Percentiles rank a stretch among this genome's conserved stretches.
Conservation (phyloP, 2,888 invertebrate genomes). For the Oscheius sp. region DNA sequence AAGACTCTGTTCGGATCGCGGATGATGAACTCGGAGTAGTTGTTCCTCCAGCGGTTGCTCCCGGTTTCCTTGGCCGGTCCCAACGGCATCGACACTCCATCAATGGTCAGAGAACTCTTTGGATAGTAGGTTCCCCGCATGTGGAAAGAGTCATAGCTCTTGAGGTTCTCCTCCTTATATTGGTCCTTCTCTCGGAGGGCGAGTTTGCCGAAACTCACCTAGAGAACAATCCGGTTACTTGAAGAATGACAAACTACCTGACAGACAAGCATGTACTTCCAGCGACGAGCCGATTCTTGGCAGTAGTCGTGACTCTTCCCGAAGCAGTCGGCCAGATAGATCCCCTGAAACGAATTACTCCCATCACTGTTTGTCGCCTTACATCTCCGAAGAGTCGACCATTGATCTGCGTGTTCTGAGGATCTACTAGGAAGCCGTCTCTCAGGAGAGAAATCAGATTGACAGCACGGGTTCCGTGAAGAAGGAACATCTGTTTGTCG, state of each 20-base stretch:
- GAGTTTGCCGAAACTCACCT: conserved; percentile 32
- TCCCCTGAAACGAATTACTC: conserved; percentile 74
- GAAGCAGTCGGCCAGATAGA: conserved; percentile 77
- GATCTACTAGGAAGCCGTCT: conserved; percentile 76
- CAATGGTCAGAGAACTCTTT: conserved; percentile 39
- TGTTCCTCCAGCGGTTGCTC: conserved; percentile 22
- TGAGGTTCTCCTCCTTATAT: conserved; percentile 19
- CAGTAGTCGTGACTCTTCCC: conserved; percentile 75
- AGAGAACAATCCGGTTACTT: not conserved
- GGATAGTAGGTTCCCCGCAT: conserved; percentile 43
- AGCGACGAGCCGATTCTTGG: conserved; percentile 68
- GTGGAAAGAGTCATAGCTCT: conserved; percentile 46
- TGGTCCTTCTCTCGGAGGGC: conserved; percentile 11
- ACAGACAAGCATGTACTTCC: conserved; percentile 76
- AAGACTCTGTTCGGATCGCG: conserved; percentile 46
- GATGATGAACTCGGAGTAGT: conserved; percentile 55
- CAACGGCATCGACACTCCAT: conserved; percentile 49
- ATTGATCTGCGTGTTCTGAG: conserved; percentile 74
- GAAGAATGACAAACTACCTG: conserved; percentile 73
- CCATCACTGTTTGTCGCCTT: not conserved
- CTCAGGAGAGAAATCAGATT: conserved; percentile 77
- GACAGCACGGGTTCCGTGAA: conserved; percentile 77
- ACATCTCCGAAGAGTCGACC: conserved; percentile 76
- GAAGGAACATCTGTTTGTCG: conserved; percentile 69
- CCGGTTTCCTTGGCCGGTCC: conserved; percentile 38